Evolutionary conservation across 2,797 vertebrate species (phyloP).

Genomic region (Harpagifer antarcticus): DNA sequence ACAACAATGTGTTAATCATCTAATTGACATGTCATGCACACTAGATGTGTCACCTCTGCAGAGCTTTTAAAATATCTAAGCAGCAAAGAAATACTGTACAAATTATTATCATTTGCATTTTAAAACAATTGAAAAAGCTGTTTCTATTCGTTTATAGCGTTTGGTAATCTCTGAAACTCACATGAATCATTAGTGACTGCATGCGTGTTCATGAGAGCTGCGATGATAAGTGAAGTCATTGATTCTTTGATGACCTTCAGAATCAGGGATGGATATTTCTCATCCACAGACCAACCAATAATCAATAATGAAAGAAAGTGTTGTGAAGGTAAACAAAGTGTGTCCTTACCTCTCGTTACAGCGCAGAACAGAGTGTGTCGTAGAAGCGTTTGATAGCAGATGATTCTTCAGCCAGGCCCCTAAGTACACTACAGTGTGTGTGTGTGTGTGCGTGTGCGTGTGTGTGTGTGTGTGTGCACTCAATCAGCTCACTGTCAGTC

Average conservation of each 20-base stretch:
- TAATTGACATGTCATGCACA: neutral
- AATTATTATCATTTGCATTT: neutral
- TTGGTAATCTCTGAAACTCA: neutral
- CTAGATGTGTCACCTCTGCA: neutral
- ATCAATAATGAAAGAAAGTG: too few relatives aligned
- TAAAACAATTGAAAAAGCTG: too few relatives aligned
- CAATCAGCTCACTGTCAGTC: constrained; percentile 77
- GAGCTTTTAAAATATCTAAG: neutral
- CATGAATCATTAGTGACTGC: too few relatives aligned
- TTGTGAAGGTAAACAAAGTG: neutral
- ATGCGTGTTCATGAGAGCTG: neutral
- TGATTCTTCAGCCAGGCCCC: constrained; percentile 42
- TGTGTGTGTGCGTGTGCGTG: constrained; percentile 35
- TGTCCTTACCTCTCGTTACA: constrained; percentile 66
- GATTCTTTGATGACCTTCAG: too few relatives aligned
- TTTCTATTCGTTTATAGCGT: neutral
- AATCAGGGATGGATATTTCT: too few relatives aligned
- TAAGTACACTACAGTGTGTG: constrained; percentile 30
- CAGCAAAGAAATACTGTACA: neutral
- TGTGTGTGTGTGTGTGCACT: constrained; percentile 16
- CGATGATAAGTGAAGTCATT: too few relatives aligned
- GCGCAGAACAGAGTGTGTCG: constrained; percentile 3
- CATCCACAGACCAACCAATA: too few relatives aligned
- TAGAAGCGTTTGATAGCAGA: constrained; percentile 34
- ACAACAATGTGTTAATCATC: too few relatives aligned